These are phyloP conservation scores for Erebia epiphron DNA, from an alignment of 2,888 invertebrate species.

Conservation along the genomic window DNA sequence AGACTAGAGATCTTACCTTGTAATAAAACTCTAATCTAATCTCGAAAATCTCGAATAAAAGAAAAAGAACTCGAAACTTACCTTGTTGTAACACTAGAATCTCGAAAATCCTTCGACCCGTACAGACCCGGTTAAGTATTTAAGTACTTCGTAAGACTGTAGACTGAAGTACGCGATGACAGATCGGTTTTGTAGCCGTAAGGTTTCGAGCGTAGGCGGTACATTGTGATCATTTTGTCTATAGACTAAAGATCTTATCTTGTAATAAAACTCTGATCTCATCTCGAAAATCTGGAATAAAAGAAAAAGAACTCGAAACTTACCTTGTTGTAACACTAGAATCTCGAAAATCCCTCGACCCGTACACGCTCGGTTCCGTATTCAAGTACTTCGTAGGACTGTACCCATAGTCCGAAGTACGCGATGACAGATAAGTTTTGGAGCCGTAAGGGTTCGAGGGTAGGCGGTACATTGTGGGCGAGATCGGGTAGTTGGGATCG, in stretches of 20 bases:
- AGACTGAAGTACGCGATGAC: conserved; percentile 72
- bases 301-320: background rate
- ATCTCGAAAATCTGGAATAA: background rate
- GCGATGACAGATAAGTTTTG: conserved; percentile 70
- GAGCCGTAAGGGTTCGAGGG: conserved; percentile 78
- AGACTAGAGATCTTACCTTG: too few species aligned
- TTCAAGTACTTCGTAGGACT: conserved; percentile 76
- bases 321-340: conserved; percentile 58
- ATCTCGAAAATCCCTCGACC: conserved; percentile 70
- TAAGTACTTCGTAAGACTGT: conserved; percentile 48
- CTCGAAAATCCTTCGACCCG: conserved; percentile 70
- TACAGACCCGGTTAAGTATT: conserved; percentile 66
- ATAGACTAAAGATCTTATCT: too few species aligned
- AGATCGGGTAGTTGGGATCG: conserved; percentile 78
- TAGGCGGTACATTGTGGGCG: conserved; percentile 74
- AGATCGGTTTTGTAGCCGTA: conserved; percentile 79
- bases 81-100: conserved; percentile 60
- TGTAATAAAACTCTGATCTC: too few species aligned
- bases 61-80: background rate
- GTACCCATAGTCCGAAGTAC: conserved; percentile 77
- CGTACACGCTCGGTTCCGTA: conserved; percentile 66
- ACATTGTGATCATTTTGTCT: conserved; percentile 55
- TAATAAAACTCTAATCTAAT: too few species aligned
- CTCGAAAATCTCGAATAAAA: too few species aligned
- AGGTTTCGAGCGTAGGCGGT: conserved; percentile 71